Conservation (phyloP, 2,888 invertebrate species). For the Acrobasis consociella region DNA sequence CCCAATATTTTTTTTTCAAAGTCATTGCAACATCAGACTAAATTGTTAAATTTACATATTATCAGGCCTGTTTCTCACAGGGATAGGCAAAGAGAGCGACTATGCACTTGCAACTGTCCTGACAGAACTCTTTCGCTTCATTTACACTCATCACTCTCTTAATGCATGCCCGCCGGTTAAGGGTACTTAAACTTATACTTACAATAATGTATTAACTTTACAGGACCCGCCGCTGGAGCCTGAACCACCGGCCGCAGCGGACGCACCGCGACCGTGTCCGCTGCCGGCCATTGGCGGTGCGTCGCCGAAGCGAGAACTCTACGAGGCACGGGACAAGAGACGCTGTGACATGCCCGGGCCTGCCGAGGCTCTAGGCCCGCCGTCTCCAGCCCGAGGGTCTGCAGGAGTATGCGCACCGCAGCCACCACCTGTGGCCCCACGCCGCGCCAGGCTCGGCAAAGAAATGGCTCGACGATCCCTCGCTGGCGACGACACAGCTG, state of each 20-base stretch:
- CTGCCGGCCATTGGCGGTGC: slow-evolving; percentile 72
- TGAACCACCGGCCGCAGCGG: slow-evolving; percentile 67
- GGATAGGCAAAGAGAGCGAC: no score
- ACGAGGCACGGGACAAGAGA: slow-evolving; percentile 65
- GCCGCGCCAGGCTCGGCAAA: slow-evolving; percentile 80
- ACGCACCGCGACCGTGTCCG: slow-evolving; percentile 66
- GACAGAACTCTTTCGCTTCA: no score
- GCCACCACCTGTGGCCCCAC: slow-evolving; percentile 73
- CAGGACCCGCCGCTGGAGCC: slow-evolving; percentile 73
- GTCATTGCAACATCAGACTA: no score
- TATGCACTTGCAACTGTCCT: no score
- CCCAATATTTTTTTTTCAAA: no score
- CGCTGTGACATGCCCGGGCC: slow-evolving; percentile 65
- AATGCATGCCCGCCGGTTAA: no score
- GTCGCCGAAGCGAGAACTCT: slow-evolving; percentile 71
- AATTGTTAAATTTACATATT: no score
- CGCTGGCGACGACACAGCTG: slow-evolving; percentile 78
- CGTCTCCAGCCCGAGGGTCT: slow-evolving; percentile 87
- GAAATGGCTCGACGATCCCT: slow-evolving; percentile 86
- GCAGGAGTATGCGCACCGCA: slow-evolving; percentile 86
- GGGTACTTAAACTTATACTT: no score
- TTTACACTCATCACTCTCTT: no score
- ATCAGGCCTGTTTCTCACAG: no score
- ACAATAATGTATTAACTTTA: not conserved
- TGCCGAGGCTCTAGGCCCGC: slow-evolving; percentile 80